Conservation (phyloP, 2,113 vertebrate species). For the Laticauda laticaudata region DNA sequence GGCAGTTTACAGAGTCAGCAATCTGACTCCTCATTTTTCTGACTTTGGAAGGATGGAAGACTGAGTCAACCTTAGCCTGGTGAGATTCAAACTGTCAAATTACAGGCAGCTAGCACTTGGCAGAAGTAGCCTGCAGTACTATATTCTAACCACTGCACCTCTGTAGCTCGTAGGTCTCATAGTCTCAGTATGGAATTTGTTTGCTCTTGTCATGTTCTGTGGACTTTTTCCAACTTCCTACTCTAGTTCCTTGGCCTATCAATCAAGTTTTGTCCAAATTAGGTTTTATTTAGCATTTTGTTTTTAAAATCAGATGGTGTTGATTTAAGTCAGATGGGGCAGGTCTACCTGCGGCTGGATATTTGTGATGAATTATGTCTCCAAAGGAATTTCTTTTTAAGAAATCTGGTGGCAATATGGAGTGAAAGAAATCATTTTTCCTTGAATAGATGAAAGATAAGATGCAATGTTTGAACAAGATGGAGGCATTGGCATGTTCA, state of each 20-base stretch:
- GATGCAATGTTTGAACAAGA: background rate
- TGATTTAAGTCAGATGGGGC: background rate
- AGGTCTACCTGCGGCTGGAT: background rate
- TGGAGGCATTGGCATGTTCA: background rate
- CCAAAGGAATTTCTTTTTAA: background rate
- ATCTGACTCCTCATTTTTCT: too few relatives aligned
- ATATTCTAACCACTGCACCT: too few relatives aligned
- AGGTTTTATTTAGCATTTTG: background rate
- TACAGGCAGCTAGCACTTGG: too few relatives aligned
- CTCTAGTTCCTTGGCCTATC: background rate
- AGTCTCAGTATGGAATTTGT: background rate
- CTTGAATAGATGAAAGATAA: background rate
- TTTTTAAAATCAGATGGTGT: background rate
- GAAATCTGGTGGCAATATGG: constrained; percentile 25
- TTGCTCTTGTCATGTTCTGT: background rate
- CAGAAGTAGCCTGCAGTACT: too few relatives aligned
- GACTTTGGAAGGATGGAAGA: too few relatives aligned
- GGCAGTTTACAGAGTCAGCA: too few relatives aligned
- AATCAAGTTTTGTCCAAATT: background rate
- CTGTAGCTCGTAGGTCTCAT: background rate
- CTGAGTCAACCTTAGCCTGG: too few relatives aligned
- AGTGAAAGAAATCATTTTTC: background rate
- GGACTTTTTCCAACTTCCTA: background rate
- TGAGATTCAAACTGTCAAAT: too few relatives aligned
- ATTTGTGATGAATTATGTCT: constrained; percentile 41